phyloP scores from a whole-genome alignment of 2,888 invertebrate genomes.

The Vandiemenella viatica region DNA sequence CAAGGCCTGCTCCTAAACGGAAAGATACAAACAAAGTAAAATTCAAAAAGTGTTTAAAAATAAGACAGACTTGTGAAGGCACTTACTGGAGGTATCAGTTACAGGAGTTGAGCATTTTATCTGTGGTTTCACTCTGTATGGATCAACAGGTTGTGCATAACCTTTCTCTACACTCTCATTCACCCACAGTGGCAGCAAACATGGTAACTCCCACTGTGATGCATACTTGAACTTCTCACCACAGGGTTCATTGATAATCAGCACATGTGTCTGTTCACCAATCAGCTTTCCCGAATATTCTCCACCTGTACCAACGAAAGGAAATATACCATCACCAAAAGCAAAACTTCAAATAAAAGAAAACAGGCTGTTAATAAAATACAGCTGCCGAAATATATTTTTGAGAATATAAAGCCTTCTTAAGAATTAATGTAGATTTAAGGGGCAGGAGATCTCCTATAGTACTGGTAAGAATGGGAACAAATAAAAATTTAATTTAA shows the following conservation, averaged over 20 bases:
- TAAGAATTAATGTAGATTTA: too few species aligned
- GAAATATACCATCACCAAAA: background rate
- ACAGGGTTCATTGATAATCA: slow-evolving; percentile 35
- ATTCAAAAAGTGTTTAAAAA: too few species aligned
- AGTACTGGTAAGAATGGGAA: too few species aligned
- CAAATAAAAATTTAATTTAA: too few species aligned
- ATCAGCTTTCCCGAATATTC: slow-evolving; percentile 36
- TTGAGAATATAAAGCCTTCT: too few species aligned
- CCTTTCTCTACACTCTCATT: slow-evolving; percentile 58
- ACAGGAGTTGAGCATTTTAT: slow-evolving; percentile 7
- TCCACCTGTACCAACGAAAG: slow-evolving; percentile 38
- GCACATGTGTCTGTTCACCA: slow-evolving; percentile 34
- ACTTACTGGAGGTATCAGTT: background rate
- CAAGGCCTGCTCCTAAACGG: too few species aligned
- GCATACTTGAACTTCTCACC: slow-evolving; percentile 60
- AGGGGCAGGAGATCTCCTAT: too few species aligned
- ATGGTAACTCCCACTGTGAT: slow-evolving; percentile 41
- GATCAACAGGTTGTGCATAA: slow-evolving; percentile 35
- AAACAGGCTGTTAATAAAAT: too few species aligned
- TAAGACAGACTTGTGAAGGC: too few species aligned
- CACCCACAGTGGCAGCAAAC: slow-evolving; percentile 66
- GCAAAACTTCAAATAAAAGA: background rate
- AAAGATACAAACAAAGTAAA: too few species aligned
- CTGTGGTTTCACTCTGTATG: background rate
- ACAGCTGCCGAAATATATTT: too few species aligned